Evolutionary conservation across 2,797 vertebrate genomes (phyloP), one percentile per base, ranked within the genome.

Genomic region (Thalassophryne amazonica): DNA sequence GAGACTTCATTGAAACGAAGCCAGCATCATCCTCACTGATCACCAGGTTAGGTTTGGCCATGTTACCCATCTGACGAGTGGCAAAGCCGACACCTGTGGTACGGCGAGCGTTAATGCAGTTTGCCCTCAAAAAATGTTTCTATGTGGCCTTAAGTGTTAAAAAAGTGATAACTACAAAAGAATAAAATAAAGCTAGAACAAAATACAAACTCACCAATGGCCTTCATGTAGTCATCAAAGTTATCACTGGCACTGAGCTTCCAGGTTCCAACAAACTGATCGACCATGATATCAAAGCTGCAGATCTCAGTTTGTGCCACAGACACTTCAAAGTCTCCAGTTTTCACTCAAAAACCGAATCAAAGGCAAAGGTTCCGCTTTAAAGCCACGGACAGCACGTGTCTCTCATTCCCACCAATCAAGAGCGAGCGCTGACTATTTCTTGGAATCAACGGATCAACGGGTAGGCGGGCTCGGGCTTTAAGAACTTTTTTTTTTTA

Each of bases 151-250:
- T n/a, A n/a, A n/a, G n/a, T n/a, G n/a, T n/a, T n/a, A n/a, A n/a
- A n/a, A n/a, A n/a, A n/a, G n/a, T n/a, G n/a, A n/a, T n/a, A n/a
- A n/a, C n/a, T n/a, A n/a, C n/a, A n/a, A n/a, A n/a, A n/a, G n/a
- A n/a, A n/a, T n/a, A 24, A 7, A 1, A 24, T 4, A 24, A 10
- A 13, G 39, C 24, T 40, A 17, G 17, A 27, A 27, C 3, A 4
- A 40, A 3, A 25, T 1, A 6, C 1, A 36, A 14, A 10, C 91
- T 90, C 69, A 98, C 95, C 94, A 32, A 96, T 41, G 60, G 88
- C 91, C 78, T 93, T 95, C 95, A 97, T 94, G 60, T 98, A 98
- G 4, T 94, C 93, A 71, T 96, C 92, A 55, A 98, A 97, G 58
- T 93, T 90, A 22, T 98, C 94, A 3, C 93, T 96, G 80, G 83